Evolutionary conservation across 1,140 invertebrate genomes (phyloP), one percentile per base, ranked within the genome.

Genomic region (Pemphigus obesinymphae): DNA sequence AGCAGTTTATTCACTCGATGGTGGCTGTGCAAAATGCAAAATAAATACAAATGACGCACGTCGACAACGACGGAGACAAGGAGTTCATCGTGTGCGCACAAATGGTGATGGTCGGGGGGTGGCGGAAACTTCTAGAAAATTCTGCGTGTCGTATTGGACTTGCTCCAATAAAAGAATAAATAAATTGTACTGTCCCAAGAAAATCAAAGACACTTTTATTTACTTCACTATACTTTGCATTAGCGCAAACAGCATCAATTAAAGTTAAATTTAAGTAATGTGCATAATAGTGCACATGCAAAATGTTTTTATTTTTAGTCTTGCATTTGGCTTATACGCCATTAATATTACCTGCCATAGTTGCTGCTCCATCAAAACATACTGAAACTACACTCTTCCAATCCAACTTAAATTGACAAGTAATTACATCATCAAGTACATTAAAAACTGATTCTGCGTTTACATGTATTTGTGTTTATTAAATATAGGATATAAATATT

Each of bases 131-230:
- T n/a, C n/a, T n/a, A n/a, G n/a, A n/a, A n/a, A n/a, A n/a, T n/a
- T n/a, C n/a, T n/a, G n/a, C n/a, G n/a, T n/a, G n/a, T 45, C 82
- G 83, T 29, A 66, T 83, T n/a, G 82, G 83, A 82, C 82, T 83
- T 10, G 82, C 83, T 83, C 83, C 82, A 63, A 83, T 83, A 48
- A 76, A 83, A n/a, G 26, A 75, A 55, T 48, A 82, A 26, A 82
- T 10, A 58, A 29, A 58, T 58, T 58, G 53, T 29, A 58, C 55
- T 1, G 55, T 58, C 29, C 26, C 55, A 58, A 58, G 11, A 58
- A 58, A 58, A 58, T 58, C 26, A 58, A 58, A 58, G 1, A 58
- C 26, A 58, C 26, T 3, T 58, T 23, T 6, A 55, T 55, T 55
- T 58, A 29, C 23, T 8, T 58, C 29, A 58, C 23, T 8, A 29